Evolutionary conservation across 2,888 invertebrate genomes (phyloP).

Genomic region (Brenthis daphne): DNA sequence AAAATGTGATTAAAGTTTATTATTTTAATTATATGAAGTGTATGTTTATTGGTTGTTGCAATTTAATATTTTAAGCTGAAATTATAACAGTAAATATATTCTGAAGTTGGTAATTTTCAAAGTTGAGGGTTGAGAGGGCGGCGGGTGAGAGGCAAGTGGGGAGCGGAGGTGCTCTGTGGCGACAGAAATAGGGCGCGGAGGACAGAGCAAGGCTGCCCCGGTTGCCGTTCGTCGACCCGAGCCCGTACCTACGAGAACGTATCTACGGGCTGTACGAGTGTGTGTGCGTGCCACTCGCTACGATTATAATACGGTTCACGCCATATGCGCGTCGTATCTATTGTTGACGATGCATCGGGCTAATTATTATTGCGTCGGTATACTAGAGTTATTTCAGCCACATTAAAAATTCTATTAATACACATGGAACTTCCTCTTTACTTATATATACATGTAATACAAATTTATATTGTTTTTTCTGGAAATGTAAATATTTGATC

Average conservation of each 20-base stretch:
- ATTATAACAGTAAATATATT: conserved; percentile 43
- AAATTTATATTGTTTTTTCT: not conserved
- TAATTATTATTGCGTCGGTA: conserved; percentile 38
- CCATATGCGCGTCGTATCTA: conserved; percentile 45
- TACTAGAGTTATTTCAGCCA: not conserved
- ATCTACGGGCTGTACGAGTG: conserved; percentile 43
- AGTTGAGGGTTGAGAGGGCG: conserved; percentile 56
- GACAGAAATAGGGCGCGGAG: conserved; percentile 82
- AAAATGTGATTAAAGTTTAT: too few relatives aligned
- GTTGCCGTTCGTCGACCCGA: conserved; percentile 77
- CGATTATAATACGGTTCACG: conserved; percentile 49
- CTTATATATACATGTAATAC: not conserved
- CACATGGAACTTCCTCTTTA: not conserved
- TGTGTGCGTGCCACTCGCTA: conserved; percentile 53
- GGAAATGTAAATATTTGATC: not conserved
- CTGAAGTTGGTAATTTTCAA: conserved; percentile 56
- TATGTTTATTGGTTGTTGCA: conserved; percentile 18
- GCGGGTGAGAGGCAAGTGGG: conserved; percentile 47
- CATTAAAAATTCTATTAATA: not conserved
- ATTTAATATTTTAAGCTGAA: conserved; percentile 46
- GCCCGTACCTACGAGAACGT: conserved; percentile 56
- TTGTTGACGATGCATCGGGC: conserved; percentile 55
- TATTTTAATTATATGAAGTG: not conserved
- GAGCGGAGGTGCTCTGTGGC: conserved; percentile 59
- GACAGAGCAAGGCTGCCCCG: conserved; percentile 82